Evolutionary conservation across 2,113 vertebrate species (phyloP), one percentile per base, ranked within the genome.

Genomic region (Coryphaenoides rupestris): DNA sequence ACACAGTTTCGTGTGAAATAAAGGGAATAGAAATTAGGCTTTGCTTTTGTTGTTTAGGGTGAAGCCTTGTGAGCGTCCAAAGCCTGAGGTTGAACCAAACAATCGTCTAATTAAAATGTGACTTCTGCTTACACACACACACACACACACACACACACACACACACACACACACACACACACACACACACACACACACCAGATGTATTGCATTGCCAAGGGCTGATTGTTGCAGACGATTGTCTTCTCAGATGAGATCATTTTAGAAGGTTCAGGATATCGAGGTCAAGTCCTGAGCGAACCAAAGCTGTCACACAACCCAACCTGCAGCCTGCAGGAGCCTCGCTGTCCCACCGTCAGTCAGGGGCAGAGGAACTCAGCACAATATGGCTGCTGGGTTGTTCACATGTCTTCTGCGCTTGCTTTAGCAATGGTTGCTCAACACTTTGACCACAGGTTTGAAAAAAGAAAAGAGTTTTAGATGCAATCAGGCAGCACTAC

Each of bases 41-140:
- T 49, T 4, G 13, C 28, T 40, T 68, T 75, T 55, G 61, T 22
- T 53, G 56, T 66, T 72, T 71, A 53, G 58, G 53, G 58, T 58
- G 56, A 68, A 72, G 47, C 49, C 77, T 70, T 76, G 56, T 76
- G 63, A 73, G 74, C 50, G 61, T 58, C 19, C 26, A 63, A 45
- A 70, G 72, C 73, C 79, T 3, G 24, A 68, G 73, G 70, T 80
- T 63, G 52, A 80, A 68, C 22, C 56, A 54, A 82, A 83, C 77
- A 80, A 80, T 75, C 28, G 66, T 73, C 78, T 79, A 83, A 73
- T 87, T 76, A 87, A 79, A 79, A 62, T 70, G 62, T 62, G 55
- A 52, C 55, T 60, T 24, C 17, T 57, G 19, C 12, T 57, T 14
- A 56, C 21, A 7, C 21, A 52, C 68, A 60, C 50, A 64, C 65